These are phyloP conservation scores for Brachyistius frenatus DNA, from an alignment of 2,113 vertebrate genomes.

Conservation along the genomic window DNA sequence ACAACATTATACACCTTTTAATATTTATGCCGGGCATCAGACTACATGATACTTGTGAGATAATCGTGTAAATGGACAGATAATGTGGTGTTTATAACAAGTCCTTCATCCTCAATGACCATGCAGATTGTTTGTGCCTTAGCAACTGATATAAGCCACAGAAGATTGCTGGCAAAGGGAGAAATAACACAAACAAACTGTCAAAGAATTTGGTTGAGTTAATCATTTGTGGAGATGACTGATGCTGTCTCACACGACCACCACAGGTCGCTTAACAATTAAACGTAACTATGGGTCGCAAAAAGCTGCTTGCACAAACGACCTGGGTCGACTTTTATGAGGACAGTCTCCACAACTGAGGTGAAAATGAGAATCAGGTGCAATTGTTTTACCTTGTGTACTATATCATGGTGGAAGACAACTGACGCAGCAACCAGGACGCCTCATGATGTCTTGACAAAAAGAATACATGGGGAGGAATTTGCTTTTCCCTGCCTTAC, in stretches of 20 bases:
- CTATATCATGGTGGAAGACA: not conserved
- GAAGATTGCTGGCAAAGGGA: not conserved
- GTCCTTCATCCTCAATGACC: not conserved
- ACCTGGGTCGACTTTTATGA: constrained; percentile 10
- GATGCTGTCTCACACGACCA: not conserved
- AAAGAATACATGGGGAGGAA: not conserved
- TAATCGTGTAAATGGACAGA: too few species aligned
- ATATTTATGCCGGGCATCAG: too few species aligned
- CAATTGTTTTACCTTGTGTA: not conserved
- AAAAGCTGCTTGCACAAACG: too few species aligned
- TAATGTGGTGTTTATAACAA: not conserved
- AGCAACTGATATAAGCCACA: not conserved
- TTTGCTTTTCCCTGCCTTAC: not conserved
- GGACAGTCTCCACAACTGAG: not conserved
- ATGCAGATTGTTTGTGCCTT: not conserved
- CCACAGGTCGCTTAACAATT: not conserved
- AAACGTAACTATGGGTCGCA: not conserved
- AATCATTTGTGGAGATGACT: not conserved
- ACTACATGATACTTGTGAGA: too few species aligned
- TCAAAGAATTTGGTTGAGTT: not conserved
- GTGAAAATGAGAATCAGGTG: not conserved
- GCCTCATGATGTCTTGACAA: not conserved
- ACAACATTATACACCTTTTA: too few species aligned
- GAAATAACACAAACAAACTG: not conserved
- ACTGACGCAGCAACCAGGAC: not conserved